Evolutionary conservation across 2,888 invertebrate species (phyloP), one percentile per base, ranked within the genome.

Genomic region (Hypolimnas misippus): DNA sequence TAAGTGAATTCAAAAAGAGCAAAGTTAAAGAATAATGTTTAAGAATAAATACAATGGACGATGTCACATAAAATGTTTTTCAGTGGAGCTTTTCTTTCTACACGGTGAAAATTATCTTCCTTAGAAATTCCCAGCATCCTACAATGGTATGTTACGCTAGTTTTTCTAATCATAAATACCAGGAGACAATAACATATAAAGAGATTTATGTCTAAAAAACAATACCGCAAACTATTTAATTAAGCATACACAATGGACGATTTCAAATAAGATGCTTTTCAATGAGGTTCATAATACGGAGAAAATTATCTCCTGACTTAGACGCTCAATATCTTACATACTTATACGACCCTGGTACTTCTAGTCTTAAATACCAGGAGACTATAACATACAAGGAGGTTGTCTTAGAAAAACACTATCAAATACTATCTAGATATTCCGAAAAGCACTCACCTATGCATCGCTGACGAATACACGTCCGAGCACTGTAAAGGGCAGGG

Each of bases 391-490:
- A 7, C 5, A 14, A n/a, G 8, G 7, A 49, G 16, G 25, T 29
- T 29, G 21, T 29, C n/a, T 49, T 25, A 19, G 10, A n/a, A 7
- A 10, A 1, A 8, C 1, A 12, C 2, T 1, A 21, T n/a, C n/a
- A 21, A 12, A 46, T 46, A 19, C 12, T 46, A 19, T 21, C 12
- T 46, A 49, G 49, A 29, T 49, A 49, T 25, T 14, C 21, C 49
- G 49, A 12, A 46, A 49, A 46, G 29, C 10, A 74, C 78, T 73
- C 76, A 84, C 83, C 82, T 82, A 70, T 80, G 78, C 83, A 85
- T 86, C 19, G 46, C 53, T 63, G 25, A 21, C 16, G 62, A 21
- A 3, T 6, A 58, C 74, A 72, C 77, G 79, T 75, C 73, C 70
- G 69, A 56, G 57, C 79, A 72, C 75, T 71, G 65, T 63, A 74